A percentile compares a stretch with the other conserved stretches of the same genome.
Evolutionary conservation across 2,113 vertebrate genomes (phyloP).

Genomic region (Spea bombifrons): DNA sequence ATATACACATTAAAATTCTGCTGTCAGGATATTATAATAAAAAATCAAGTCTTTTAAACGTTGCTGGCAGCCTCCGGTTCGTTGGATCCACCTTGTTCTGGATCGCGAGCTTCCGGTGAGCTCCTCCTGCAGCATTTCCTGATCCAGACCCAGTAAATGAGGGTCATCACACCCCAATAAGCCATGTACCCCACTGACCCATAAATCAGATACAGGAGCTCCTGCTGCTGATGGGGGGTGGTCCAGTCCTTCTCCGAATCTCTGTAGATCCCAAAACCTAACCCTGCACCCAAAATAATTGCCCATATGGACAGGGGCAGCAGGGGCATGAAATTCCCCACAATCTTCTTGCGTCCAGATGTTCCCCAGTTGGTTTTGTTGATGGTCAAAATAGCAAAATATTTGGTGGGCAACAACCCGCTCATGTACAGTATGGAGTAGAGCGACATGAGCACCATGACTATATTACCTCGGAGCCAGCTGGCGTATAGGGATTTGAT

Average conservation of each 20-base stretch:
- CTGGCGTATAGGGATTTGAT: conserved; percentile 78
- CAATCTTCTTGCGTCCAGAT: conserved; percentile 59
- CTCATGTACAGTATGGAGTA: conserved; percentile 68
- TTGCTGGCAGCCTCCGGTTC: conserved; percentile 59
- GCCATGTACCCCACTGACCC: no score
- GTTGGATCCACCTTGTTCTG: conserved; percentile 63
- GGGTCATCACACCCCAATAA: no score
- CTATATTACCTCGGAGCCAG: conserved; percentile 64
- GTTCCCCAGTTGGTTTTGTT: no score
- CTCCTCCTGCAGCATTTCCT: no score
- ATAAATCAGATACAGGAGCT: no score
- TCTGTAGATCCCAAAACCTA: conserved; percentile 61
- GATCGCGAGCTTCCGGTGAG: conserved; percentile 4
- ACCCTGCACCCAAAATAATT: conserved; percentile 50
- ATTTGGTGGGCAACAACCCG: no score
- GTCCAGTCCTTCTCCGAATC: conserved; percentile 53
- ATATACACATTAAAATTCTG: conserved; percentile 64
- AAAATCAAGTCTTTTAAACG: conserved; percentile 62
- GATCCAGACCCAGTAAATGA: no score
- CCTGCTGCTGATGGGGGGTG: no score
- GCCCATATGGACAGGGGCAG: conserved; percentile 50
- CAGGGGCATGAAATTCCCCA: conserved; percentile 80
- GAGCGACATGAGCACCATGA: conserved; percentile 84
- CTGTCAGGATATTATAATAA: conserved; percentile 67
- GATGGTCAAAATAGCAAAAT: no score